phyloP scores from a whole-genome alignment of 1,140 invertebrate genomes.

The Grapholita molesta region DNA sequence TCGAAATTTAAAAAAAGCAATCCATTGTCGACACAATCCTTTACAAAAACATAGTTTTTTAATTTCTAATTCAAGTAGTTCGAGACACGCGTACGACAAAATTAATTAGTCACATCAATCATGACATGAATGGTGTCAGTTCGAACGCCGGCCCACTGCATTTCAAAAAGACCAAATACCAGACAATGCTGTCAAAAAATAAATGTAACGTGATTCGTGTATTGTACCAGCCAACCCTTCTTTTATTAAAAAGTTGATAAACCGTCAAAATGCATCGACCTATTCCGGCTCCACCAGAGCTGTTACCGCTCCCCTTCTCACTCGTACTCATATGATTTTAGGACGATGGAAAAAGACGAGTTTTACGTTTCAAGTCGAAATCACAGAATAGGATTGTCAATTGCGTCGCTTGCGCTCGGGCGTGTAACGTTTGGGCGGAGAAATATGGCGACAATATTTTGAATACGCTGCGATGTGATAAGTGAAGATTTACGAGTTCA shows the following conservation, averaged over 20 bases:
- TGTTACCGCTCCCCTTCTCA: not conserved
- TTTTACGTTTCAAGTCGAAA: not conserved
- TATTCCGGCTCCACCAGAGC: not conserved
- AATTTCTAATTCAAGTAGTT: constrained; percentile 62
- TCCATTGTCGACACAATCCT: constrained; percentile 27
- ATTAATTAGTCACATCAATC: constrained; percentile 77
- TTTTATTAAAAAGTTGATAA: constrained; percentile 31
- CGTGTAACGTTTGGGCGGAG: constrained; percentile 43
- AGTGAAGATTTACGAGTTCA: constrained; percentile 26
- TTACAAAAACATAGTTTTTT: constrained; percentile 37
- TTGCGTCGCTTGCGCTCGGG: constrained; percentile 42
- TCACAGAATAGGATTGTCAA: not conserved
- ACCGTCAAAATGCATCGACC: constrained; percentile 7
- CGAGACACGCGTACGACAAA: constrained; percentile 54
- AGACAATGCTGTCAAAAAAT: constrained; percentile 44
- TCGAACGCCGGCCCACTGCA: constrained; percentile 50
- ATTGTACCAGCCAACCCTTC: constrained; percentile 66
- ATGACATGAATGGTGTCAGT: constrained; percentile 63
- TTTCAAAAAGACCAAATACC: constrained; percentile 54
- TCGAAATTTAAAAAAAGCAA: constrained; percentile 35
- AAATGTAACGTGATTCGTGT: constrained; percentile 65
- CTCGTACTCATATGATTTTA: not conserved
- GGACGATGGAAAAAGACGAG: not conserved
- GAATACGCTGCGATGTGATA: constrained; percentile 29
- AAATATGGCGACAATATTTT: constrained; percentile 55